These are phyloP conservation scores for Papilio glaucus DNA, from an alignment of 1,140 invertebrate genomes.

Conservation along the genomic window DNA sequence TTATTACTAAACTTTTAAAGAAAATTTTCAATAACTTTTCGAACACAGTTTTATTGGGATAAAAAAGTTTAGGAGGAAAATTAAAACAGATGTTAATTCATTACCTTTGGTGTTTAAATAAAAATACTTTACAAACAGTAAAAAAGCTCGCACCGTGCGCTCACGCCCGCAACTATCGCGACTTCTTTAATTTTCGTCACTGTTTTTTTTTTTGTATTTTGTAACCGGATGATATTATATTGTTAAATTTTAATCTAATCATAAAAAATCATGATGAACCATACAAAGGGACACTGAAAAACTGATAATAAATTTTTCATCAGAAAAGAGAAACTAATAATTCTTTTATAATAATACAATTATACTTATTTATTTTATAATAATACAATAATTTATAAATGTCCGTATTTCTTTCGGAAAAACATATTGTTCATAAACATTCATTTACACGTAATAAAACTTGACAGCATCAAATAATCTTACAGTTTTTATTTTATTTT, in stretches of 20 bases:
- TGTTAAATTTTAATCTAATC: not conserved
- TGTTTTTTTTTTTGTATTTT: constrained; percentile 10
- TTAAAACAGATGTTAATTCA: constrained; percentile 6
- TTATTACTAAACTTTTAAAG: not conserved
- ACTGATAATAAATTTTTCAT: no score
- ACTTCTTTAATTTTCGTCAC: constrained; percentile 8
- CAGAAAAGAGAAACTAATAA: no score
- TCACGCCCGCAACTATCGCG: constrained; percentile 1
- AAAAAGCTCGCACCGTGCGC: constrained; percentile 20
- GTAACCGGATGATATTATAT: not conserved
- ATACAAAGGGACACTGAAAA: no score
- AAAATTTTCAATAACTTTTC: not conserved
- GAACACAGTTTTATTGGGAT: not conserved
- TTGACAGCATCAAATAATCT: no score
- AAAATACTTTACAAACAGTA: constrained; percentile 6
- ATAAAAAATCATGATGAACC: no score
- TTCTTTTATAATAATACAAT: no score
- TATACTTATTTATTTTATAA: no score
- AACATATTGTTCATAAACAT: no score
- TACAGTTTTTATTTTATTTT: no score
- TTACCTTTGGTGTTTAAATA: constrained; percentile 13
- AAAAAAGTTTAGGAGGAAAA: not conserved
- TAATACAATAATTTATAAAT: no score
- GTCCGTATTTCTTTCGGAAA: no score
- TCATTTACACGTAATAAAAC: no score